These are phyloP conservation scores for Sula dactylatra DNA, from an alignment of 2,113 vertebrate species.

Conservation along the genomic window DNA sequence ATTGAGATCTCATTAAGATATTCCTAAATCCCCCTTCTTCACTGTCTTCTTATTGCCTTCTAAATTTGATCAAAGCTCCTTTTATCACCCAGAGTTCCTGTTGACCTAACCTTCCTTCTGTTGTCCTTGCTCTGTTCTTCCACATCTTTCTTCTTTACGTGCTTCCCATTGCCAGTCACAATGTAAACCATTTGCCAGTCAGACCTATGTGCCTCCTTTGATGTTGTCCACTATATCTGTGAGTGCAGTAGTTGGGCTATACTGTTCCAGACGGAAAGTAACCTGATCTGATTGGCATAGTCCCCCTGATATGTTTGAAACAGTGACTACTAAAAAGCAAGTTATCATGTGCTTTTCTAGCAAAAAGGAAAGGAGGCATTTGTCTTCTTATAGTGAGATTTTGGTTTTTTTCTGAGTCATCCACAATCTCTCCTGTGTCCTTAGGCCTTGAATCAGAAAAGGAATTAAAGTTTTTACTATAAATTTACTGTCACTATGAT, in stretches of 20 bases:
- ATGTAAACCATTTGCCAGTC: not conserved
- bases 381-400: not conserved
- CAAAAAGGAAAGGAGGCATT: not conserved
- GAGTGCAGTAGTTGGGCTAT: not conserved
- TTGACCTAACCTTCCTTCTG: conserved; percentile 46
- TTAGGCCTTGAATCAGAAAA: not conserved
- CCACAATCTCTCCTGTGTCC: not conserved
- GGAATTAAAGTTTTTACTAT: not conserved
- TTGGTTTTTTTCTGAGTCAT: not conserved
- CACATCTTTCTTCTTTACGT: not conserved
- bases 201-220: not conserved
- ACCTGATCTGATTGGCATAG: not conserved
- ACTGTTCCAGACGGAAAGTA: not conserved
- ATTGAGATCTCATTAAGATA: conserved; percentile 73
- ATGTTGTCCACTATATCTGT: not conserved
- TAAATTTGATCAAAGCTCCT: conserved; percentile 68
- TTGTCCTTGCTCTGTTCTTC: conserved; percentile 41
- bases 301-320: not conserved
- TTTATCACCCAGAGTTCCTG: conserved; percentile 55
- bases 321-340: not conserved
- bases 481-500: not conserved
- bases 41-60: conserved; percentile 50
- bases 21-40: conserved; percentile 70
- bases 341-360: not conserved
- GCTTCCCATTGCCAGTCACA: not conserved